These are phyloP conservation scores for Aplysia californica DNA, from an alignment of 1,140 invertebrate genomes.

Conservation along the genomic window DNA sequence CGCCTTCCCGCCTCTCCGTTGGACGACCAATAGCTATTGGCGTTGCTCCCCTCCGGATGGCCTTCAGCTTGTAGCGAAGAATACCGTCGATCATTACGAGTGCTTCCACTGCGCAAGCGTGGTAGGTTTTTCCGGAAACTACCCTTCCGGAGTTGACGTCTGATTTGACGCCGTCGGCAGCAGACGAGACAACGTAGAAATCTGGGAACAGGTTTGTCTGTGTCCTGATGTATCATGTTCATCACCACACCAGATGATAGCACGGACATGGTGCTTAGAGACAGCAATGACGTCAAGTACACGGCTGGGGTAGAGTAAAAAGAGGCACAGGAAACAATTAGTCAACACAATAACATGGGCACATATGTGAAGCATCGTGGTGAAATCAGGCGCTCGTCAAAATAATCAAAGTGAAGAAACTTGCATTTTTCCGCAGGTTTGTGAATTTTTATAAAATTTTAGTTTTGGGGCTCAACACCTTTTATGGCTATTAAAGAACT, in stretches of 20 bases:
- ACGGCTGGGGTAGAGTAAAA: slow-evolving; percentile 37
- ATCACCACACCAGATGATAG: slow-evolving; percentile 50
- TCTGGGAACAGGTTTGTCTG: slow-evolving; percentile 30
- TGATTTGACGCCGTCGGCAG: slow-evolving; percentile 16
- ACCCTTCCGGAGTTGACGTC: neutral
- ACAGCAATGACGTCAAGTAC: slow-evolving; percentile 48
- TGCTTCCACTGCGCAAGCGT: no score
- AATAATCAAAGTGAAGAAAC: no score
- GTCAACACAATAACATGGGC: no score
- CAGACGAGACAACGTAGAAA: slow-evolving; percentile 34
- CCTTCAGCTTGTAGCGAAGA: no score
- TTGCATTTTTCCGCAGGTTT: no score
- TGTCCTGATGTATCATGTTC: slow-evolving; percentile 47
- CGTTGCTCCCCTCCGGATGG: no score
- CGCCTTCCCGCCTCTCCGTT: neutral
- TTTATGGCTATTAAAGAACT: no score
- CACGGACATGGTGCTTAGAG: slow-evolving; percentile 50
- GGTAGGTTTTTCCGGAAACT: neutral
- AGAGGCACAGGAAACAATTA: neutral
- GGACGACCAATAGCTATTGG: neutral
- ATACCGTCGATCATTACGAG: no score
- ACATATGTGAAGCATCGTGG: no score
- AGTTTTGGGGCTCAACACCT: no score
- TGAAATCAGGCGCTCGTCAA: no score
- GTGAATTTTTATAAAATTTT: no score